phyloP scores from a whole-genome alignment of 2,797 vertebrate genomes.

The Todus mexicanus region DNA sequence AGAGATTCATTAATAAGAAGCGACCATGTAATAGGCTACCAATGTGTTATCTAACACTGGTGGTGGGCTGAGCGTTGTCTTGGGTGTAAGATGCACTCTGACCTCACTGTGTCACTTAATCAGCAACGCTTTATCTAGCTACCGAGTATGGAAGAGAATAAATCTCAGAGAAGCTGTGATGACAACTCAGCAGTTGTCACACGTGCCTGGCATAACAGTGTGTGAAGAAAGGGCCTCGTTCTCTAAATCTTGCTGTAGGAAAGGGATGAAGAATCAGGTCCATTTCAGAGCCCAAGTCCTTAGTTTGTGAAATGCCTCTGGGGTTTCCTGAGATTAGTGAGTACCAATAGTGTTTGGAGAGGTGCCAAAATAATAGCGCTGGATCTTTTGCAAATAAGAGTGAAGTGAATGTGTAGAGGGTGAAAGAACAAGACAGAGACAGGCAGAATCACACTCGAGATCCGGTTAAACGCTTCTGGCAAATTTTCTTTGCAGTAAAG shows the following conservation, averaged over 20 bases:
- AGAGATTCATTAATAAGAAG: background rate
- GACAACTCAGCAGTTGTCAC: background rate
- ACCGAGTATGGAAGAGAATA: background rate
- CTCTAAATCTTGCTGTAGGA: background rate
- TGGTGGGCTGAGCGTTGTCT: background rate
- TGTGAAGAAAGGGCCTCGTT: accelerated
- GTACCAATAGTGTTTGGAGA: background rate
- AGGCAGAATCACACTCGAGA: background rate
- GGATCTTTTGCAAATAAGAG: background rate
- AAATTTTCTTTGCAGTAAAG: background rate
- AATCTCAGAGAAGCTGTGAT: background rate
- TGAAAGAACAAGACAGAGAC: background rate
- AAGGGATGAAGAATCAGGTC: background rate
- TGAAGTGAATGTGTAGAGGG: background rate
- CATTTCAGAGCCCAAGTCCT: background rate
- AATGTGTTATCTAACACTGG: background rate
- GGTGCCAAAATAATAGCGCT: background rate
- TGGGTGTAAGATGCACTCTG: background rate
- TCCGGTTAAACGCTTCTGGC: background rate
- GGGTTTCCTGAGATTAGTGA: background rate
- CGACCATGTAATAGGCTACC: background rate
- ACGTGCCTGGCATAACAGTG: background rate
- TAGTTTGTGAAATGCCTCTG: background rate
- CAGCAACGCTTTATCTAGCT: background rate
- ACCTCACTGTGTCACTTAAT: background rate